phyloP scores from a whole-genome alignment of 1,140 invertebrate species.

The Thaumetopoea pityocampa region DNA sequence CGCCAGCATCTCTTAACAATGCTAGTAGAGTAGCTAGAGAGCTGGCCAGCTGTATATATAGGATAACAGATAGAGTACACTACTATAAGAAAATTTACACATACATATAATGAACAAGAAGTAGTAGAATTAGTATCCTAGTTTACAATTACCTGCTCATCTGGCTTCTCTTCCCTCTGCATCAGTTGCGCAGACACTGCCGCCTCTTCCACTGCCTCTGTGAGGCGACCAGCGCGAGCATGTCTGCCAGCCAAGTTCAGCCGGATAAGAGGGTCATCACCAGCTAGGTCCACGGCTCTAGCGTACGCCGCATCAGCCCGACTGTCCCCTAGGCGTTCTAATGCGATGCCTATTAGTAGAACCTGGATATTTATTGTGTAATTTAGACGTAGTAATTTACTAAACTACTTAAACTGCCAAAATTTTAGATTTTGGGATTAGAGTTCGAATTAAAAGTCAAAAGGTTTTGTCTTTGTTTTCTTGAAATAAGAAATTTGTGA shows the following conservation, averaged over 20 bases:
- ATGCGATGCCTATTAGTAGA: slow-evolving; percentile 50
- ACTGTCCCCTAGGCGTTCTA: slow-evolving; percentile 53
- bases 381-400: too few relatives aligned
- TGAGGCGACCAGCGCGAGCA: slow-evolving; percentile 37
- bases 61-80: background rate
- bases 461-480: too few relatives aligned
- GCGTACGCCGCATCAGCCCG: slow-evolving; percentile 55
- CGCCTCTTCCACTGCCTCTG: slow-evolving; percentile 40
- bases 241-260: slow-evolving; percentile 54
- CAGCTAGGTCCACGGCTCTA: slow-evolving; percentile 35
- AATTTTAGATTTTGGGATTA: too few relatives aligned
- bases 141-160: slow-evolving; percentile 41
- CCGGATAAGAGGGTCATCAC: slow-evolving; percentile 43
- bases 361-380: slow-evolving; percentile 27
- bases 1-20: slow-evolving; percentile 36
- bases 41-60: slow-evolving; percentile 42
- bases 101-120: too few relatives aligned
- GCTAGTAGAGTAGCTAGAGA: slow-evolving; percentile 35
- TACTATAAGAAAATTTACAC: too few relatives aligned
- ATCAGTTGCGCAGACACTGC: slow-evolving; percentile 31
- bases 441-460: too few relatives aligned
- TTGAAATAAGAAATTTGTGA: too few relatives aligned
- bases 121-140: background rate
- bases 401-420: too few relatives aligned
- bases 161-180: slow-evolving; percentile 27